Evolutionary conservation across 2,888 invertebrate species (phyloP).

Genomic region (Drosophila dives): DNA sequence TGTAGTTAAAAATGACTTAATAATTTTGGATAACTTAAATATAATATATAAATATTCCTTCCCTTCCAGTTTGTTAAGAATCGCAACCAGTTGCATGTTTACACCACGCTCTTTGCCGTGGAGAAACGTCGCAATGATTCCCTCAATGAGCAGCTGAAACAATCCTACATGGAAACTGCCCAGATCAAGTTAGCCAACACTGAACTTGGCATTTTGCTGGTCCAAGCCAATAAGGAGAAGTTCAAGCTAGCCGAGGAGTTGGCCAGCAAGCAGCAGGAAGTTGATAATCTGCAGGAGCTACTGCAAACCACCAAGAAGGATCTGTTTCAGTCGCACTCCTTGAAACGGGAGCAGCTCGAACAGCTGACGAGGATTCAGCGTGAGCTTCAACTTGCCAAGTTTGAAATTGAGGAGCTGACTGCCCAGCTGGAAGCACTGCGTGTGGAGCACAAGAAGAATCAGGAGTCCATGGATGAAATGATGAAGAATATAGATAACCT

Average conservation of each 20-base stretch:
- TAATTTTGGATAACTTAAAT: background rate
- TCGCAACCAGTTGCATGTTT: conserved; percentile 83
- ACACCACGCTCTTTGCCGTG: conserved; percentile 80
- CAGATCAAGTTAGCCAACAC: conserved; percentile 64
- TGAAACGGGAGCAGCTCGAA: conserved; percentile 73
- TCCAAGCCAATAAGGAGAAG: conserved; percentile 59
- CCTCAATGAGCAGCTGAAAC: conserved; percentile 72
- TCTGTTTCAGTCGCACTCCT: conserved; percentile 69
- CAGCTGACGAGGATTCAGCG: conserved; percentile 73
- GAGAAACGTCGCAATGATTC: conserved; percentile 83
- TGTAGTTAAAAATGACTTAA: conserved; percentile 57
- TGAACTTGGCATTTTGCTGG: conserved; percentile 68
- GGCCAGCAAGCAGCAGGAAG: conserved; percentile 67
- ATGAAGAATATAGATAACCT: conserved; percentile 27
- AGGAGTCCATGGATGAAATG: conserved; percentile 25
- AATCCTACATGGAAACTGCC: conserved; percentile 71
- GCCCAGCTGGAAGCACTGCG: conserved; percentile 65
- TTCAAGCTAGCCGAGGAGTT: conserved; percentile 57
- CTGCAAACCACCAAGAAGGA: conserved; percentile 73
- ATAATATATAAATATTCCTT: background rate
- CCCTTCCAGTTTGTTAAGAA: conserved; percentile 73
- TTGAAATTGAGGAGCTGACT: conserved; percentile 46
- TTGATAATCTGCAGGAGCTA: conserved; percentile 68
- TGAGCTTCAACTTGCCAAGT: conserved; percentile 59
- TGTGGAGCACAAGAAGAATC: conserved; percentile 49